Evolutionary conservation across 2,113 vertebrate genomes (phyloP), one percentile per base, ranked within the genome.

Genomic region (Hypomesus transpacificus): DNA sequence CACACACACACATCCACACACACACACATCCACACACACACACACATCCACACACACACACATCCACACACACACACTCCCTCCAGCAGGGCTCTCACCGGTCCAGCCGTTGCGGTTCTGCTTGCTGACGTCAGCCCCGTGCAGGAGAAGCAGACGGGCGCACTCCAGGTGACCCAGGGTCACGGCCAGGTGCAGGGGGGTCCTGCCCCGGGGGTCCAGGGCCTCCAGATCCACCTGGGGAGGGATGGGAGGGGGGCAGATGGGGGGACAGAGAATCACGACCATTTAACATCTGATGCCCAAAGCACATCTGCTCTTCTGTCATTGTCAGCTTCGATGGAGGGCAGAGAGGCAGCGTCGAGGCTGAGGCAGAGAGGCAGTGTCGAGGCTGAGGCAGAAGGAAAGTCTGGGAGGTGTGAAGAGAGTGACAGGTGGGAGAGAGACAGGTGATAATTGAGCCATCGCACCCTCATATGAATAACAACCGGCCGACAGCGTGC

Each of bases 51-150:
- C n/a, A 4, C 3, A n/a, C n/a, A n/a, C n/a, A n/a, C 53, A 65
- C 31, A 66, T 11, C 70, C 26, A 59, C 17, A 59, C 31, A 54
- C 20, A 46, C 54, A 56, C 4, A 39, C n/a, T 34, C 52, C 46
- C 2, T 39, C 17, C 4, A 20, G 50, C 66, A 21, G 26, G 24
- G 14, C 46, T 81, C 92, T 79, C 85, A 99, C 97, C 97, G 46
- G 96, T 99, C 97, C 97, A 99, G 69, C 96, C 96, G 0, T 93
- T 98, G 87, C 93, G 92, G 86, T 99, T 99, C 87, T 98, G 95
- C 85, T 95, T 97, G 92, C 94, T 93, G 75, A 98, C 95, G 0
- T 98, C 95, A 0, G 96, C 96, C 0, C 96, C 96, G 21, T 95
- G 93, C 22, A 94, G 92, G 76, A 99, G 90, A 80, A 99, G 92